phyloP scores from a whole-genome alignment of 92 coral and sea anemone species.

The Anthopleura xanthogrammica region DNA sequence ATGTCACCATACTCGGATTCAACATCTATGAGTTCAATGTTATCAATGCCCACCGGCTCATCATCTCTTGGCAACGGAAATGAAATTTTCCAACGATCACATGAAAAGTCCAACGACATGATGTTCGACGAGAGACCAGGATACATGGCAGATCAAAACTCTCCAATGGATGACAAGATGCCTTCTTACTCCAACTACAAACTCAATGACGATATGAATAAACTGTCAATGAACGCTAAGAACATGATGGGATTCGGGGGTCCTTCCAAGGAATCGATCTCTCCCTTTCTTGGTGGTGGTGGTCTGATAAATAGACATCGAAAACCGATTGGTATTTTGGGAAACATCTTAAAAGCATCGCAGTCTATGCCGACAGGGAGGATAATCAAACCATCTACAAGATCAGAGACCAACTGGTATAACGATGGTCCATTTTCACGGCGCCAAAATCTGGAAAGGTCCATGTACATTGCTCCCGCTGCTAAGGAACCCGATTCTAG shows the following conservation, averaged over 20 bases:
- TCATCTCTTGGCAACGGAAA: slow-evolving; percentile 11
- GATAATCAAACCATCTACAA: background rate
- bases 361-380: slow-evolving; percentile 28
- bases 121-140: slow-evolving; percentile 21
- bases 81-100: background rate
- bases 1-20: slow-evolving; percentile 1
- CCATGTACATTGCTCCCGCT: background rate
- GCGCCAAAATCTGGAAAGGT: slow-evolving; percentile 25
- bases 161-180: slow-evolving; percentile 22
- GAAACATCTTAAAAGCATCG: slow-evolving; percentile 42
- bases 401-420: slow-evolving; percentile 16
- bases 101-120: slow-evolving; percentile 7
- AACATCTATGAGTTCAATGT: background rate
- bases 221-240: background rate
- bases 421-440: slow-evolving; percentile 35
- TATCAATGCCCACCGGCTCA: slow-evolving; percentile 17
- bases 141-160: background rate
- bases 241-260: slow-evolving; percentile 2
- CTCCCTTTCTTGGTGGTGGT: slow-evolving; percentile 24
- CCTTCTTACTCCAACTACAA: background rate
- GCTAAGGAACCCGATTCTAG: background rate
- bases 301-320: slow-evolving; percentile 6
- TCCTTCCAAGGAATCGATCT: slow-evolving; percentile 9
- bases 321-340: slow-evolving; percentile 36
- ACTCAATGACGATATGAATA: slow-evolving; percentile 3